Evolutionary conservation across 2,113 vertebrate genomes (phyloP), one percentile per base, ranked within the genome.

Genomic region (Eubucco bourcierii): DNA sequence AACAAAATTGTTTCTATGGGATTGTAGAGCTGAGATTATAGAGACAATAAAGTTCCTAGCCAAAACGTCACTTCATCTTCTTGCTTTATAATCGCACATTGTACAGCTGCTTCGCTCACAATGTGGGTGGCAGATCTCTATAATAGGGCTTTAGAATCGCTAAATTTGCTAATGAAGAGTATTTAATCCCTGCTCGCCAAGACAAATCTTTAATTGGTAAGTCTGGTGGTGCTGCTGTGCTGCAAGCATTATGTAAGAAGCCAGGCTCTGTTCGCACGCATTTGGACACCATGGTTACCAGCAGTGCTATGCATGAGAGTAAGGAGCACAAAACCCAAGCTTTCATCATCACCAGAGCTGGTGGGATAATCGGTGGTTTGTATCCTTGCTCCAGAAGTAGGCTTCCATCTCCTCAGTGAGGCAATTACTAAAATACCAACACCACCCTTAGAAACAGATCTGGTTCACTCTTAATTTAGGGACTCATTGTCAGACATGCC

Each of bases 121-220:
- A 63, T 80, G 80, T 15, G 56, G 83, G 92, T 64, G 83, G 88
- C 93, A 93, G 88, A 82, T 92, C 77, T 80, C 94, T 90, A 15
- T 64, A 93, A 81, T 60, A 79, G 47, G 71, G 90, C 60, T 95
- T 93, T 84, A 63, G 88, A 92, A 92, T 77, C 74, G 53, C 83
- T 80, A 71, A 86, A 93, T 92, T 95, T 90, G 80, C 88, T 95
- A 95, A 96, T 93, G 94, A 79, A 91, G 93, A 93, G 85, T 80
- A 63, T 91, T 95, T 93, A 90, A 96, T 93, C 90, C 80, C 71
- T 34, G 33, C 83, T 93, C 6, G 0, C 67, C 78, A 58, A 15
- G 8, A 71, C 55, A 50, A 92, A 88, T 83, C 84, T 71, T 87
- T 84, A 84, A 90, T 55, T 95, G 73, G 19, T n/a, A 86, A 84